These are phyloP conservation scores for Rhynchonycteris naso DNA, from an alignment of 2,797 vertebrate genomes.

Conservation along the genomic window DNA sequence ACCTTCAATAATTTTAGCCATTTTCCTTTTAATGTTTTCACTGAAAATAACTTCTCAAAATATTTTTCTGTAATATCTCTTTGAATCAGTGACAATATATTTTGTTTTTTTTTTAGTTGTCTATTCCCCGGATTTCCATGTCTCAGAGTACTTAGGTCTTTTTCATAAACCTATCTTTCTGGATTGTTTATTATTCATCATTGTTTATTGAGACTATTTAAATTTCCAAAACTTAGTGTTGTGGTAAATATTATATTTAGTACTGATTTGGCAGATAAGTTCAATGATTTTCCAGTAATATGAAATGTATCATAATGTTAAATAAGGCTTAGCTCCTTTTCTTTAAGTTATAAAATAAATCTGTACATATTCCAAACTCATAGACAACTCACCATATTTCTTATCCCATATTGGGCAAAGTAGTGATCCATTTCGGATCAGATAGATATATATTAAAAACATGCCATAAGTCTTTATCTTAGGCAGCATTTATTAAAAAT, in stretches of 20 bases:
- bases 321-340: not conserved
- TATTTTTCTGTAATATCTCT: not conserved
- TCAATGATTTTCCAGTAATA: not conserved
- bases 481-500: not conserved
- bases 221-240: not conserved
- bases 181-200: not conserved
- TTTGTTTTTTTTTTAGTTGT: not conserved
- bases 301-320: not conserved
- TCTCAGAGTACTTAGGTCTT: not conserved
- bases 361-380: not conserved
- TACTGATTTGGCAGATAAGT: not conserved
- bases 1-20: not conserved
- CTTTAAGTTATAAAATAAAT: not conserved
- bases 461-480: not conserved
- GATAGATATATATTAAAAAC: not conserved
- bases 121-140: not conserved
- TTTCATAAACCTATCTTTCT: not conserved
- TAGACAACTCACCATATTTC: not conserved
- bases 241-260: not conserved
- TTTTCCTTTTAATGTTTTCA: not conserved
- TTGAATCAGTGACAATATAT: not conserved
- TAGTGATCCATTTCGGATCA: not conserved
- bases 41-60: not conserved
- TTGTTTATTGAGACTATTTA: not conserved
- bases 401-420: not conserved